Evolutionary conservation across 2,888 invertebrate genomes (phyloP), one percentile per base, ranked within the genome.

Genomic region (Ennomos quercinarius): DNA sequence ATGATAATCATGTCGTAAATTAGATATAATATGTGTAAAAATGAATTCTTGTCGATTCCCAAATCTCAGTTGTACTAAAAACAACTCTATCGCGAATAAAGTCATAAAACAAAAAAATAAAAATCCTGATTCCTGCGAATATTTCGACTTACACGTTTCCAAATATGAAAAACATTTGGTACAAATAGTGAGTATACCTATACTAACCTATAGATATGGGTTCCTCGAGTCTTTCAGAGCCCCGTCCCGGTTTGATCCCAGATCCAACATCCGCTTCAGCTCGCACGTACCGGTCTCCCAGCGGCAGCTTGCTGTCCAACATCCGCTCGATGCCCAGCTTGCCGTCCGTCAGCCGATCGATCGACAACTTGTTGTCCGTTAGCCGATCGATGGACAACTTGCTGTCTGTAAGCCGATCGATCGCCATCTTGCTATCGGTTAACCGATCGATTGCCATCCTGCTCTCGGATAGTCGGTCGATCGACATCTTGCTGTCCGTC

Each of bases 231-330:
- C 88, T 70, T 66, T 88, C 88, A 0, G 86, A 86, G 2, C 84
- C 86, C 10, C 87, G 74, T 0, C 81, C 84, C 10, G 83, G 73
- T 64, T 88, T 88, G 36, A 84, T 54, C 0, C 81, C 90, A 8
- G 88, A 87, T 0, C 91, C 91, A 11, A 91, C 90, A 41, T 91
- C 91, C 8, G 91, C 91, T 64, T 92, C 91, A 0, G 91, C 91
- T 34, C 83, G 71, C 36, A 91, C 82, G 64, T 80, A 90, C 63
- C 81, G 67, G 64, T 84, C 78, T 43, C 76, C 67, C 36, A 77
- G 48, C 47, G 66, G 57, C 53, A 73, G 57, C 35, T 66, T 68
- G 52, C 82, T 84, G 27, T 78, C 80, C 2, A 80, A 67, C 57
- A 84, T 27, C 47, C 86, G 73, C 9, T 79, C 78, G 11, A 74